A percentile compares a stretch with the other conserved stretches of the same genome.
These are phyloP conservation scores for Hypothenemus hampei DNA, from an alignment of 1,140 invertebrate genomes.

Conservation along the genomic window DNA sequence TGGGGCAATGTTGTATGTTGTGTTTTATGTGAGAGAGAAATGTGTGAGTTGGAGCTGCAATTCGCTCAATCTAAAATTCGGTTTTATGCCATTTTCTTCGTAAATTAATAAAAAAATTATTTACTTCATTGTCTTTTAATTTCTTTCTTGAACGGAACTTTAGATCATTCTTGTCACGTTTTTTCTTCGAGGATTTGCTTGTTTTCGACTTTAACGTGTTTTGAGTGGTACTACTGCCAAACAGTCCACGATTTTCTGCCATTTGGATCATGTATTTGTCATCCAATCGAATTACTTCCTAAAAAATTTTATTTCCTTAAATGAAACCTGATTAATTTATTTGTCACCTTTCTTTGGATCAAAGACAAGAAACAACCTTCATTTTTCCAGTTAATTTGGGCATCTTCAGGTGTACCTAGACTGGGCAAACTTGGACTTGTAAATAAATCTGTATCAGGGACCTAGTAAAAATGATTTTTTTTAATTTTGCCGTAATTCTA, in stretches of 20 bases:
- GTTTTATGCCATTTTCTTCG: too few species aligned
- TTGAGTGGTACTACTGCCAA: constrained; percentile 51
- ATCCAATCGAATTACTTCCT: constrained; percentile 66
- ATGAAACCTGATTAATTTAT: background rate
- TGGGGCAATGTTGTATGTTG: constrained; percentile 23
- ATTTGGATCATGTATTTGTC: constrained; percentile 76
- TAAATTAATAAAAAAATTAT: too few species aligned
- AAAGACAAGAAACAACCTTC: constrained; percentile 66
- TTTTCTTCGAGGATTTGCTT: constrained; percentile 32
- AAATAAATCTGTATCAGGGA: constrained; percentile 69
- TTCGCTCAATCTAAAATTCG: constrained; percentile 46
- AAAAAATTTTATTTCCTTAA: constrained; percentile 19
- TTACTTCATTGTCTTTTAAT: constrained; percentile 30
- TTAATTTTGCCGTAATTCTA: too few species aligned
- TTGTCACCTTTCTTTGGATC: constrained; percentile 57
- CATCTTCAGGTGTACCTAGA: constrained; percentile 49
- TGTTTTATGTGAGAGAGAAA: constrained; percentile 41
- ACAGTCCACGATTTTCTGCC: constrained; percentile 69
- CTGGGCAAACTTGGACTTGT: constrained; percentile 55
- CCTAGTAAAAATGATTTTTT: too few species aligned
- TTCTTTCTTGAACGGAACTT: constrained; percentile 30
- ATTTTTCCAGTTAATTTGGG: constrained; percentile 45
- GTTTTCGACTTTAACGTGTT: constrained; percentile 31
- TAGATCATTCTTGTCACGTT: constrained; percentile 21
- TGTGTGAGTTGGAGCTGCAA: constrained; percentile 51